A percentile compares a stretch with the other conserved stretches of the same genome.
Evolutionary conservation across 2,888 invertebrate species (phyloP).

Genomic region (Carcina quercana): DNA sequence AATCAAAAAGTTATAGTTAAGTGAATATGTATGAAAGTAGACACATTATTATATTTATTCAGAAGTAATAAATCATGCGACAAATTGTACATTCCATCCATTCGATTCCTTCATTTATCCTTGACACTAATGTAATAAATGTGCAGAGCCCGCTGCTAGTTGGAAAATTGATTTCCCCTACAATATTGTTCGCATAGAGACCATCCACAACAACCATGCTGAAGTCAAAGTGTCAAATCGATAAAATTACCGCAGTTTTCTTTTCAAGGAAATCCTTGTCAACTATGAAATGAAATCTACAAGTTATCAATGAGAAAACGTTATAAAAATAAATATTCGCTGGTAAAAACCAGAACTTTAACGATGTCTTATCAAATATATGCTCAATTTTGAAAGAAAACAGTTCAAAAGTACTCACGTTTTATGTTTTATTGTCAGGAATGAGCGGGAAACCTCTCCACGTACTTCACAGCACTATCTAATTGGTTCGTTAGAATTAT

Average conservation of each 20-base stretch:
- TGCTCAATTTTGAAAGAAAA: slow-evolving; percentile 26
- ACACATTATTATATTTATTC: too few relatives aligned
- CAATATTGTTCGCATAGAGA: slow-evolving; percentile 43
- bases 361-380: not conserved
- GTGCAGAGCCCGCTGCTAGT: not conserved
- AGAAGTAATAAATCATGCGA: too few relatives aligned
- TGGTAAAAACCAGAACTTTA: too few relatives aligned
- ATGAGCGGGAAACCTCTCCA: slow-evolving; percentile 38
- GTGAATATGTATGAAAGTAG: too few relatives aligned
- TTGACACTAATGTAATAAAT: slow-evolving; percentile 15
- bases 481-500: slow-evolving; percentile 51
- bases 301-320: too few relatives aligned
- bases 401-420: slow-evolving; percentile 42
- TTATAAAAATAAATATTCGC: too few relatives aligned
- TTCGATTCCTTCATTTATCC: too few relatives aligned
- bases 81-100: too few relatives aligned
- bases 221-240: slow-evolving; percentile 60
- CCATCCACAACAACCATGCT: slow-evolving; percentile 43
- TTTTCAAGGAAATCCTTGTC: slow-evolving; percentile 42
- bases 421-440: slow-evolving; percentile 49
- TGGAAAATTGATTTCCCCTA: slow-evolving; percentile 30
- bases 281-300: too few relatives aligned
- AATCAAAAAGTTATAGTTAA: too few relatives aligned
- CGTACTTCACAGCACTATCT: slow-evolving; percentile 54
- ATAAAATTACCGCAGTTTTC: slow-evolving; percentile 75